A percentile compares a stretch with the other conserved stretches of the same genome.
Conservation (phyloP, 2,888 invertebrate species). For the Eurytoma californica region DNA sequence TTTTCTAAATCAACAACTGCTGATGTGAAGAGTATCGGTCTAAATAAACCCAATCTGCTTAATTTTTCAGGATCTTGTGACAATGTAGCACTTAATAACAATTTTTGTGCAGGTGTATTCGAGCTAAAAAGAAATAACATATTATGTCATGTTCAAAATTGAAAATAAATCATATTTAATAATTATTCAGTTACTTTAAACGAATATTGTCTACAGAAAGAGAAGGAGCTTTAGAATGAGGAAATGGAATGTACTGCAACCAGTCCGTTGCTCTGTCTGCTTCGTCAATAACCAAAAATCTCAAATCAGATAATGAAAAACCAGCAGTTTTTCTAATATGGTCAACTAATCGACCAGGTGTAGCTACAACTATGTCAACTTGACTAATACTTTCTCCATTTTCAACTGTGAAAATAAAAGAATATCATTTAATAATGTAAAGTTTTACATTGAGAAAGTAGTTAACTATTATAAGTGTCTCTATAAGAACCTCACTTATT, state of each 20-base stretch:
- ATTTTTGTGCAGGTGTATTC: conserved; percentile 85
- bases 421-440: background rate
- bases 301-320: conserved; percentile 83
- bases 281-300: conserved; percentile 95
- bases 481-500: conserved; percentile 58
- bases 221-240: conserved; percentile 73
- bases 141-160: background rate
- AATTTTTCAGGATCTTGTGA: conserved; percentile 97
- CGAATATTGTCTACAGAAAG: conserved; percentile 76
- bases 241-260: conserved; percentile 81
- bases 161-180: background rate
- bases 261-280: conserved; percentile 96
- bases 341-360: conserved; percentile 94
- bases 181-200: conserved; percentile 58
- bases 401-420: conserved; percentile 75
- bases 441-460: conserved; percentile 42
- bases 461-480: background rate
- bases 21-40: conserved; percentile 93
- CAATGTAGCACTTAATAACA: conserved; percentile 97
- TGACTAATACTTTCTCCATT: conserved; percentile 79
- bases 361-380: conserved; percentile 92
- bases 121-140: conserved; percentile 63
- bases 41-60: conserved; percentile 90
- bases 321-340: conserved; percentile 91
- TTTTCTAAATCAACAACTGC: conserved; percentile 75